Evolutionary conservation across 2,888 invertebrate genomes (phyloP), one percentile per base, ranked within the genome.

Genomic region (Nasonia oneida): DNA sequence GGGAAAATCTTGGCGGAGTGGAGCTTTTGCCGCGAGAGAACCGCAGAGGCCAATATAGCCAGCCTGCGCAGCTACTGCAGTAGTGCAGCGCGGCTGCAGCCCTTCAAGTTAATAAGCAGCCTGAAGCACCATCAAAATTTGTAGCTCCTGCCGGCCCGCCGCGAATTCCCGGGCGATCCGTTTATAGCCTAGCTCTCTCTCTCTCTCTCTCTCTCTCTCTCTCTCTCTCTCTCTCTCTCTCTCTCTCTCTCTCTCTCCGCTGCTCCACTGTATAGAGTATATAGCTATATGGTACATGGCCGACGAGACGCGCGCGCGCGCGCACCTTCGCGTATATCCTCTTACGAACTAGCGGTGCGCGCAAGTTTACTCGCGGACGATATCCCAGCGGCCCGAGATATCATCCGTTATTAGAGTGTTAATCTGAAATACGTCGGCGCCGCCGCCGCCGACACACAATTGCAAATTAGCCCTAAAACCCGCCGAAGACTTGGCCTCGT

Each of bases 371-470:
- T 88, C 88, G 57, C 57, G 89, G 89, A 89, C 89, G 88, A 87
- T 88, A 89, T 90, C 91, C 90, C 89, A 87, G 86, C 76, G 90
- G 90, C 87, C 87, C 85, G 86, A 91, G 91, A 91, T 91, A 91
- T 91, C 91, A 91, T 91, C 90, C 90, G 89, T 90, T 91, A 91
- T 91, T 92, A 91, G 89, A 87, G 89, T 87, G 89, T 91, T 91
- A 90, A 91, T 91, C 90, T 89, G 88, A 90, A 91, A 91, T 91
- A 90, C 88, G 89, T 89, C 89, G 88, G 89, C 87, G 87, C 89
- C 87, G 87, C 73, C 73, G 23, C 89, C 87, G 50, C 61, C 39
- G 37, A 70, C 70, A 88, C 89, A 88, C 89, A 88, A 89, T 90
- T 90, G 89, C 89, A 89, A 90, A 90, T 90, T 90, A 90, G 89